phyloP scores from a whole-genome alignment of 2,888 invertebrate species.

The Meiosimyza decipiens region DNA sequence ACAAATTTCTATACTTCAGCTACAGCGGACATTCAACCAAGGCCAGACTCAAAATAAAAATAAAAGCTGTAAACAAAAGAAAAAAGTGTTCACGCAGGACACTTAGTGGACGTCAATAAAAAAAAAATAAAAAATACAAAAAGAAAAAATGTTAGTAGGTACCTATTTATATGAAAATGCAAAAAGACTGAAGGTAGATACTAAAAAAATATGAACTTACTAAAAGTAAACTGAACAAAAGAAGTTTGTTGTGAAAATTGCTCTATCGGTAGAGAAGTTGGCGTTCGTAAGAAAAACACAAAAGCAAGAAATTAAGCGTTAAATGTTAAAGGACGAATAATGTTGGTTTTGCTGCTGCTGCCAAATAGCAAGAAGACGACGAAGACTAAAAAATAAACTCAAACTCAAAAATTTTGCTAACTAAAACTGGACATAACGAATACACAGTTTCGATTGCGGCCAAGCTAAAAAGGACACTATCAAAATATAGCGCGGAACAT shows the following conservation, averaged over 20 bases:
- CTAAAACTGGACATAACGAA: slow-evolving; percentile 22
- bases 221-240: slow-evolving; percentile 18
- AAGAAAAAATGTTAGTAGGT: neutral
- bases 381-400: neutral
- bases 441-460: slow-evolving; percentile 25
- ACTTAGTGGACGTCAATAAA: neutral
- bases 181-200: slow-evolving; percentile 32
- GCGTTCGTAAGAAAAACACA: neutral
- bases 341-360: neutral
- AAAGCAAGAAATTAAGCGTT: slow-evolving; percentile 17
- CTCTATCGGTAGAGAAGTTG: neutral
- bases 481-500: slow-evolving; percentile 25
- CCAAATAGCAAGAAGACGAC: neutral
- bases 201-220: neutral
- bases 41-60: neutral
- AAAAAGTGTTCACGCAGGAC: slow-evolving; percentile 11
- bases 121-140: neutral
- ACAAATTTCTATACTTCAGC: neutral
- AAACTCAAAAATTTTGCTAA: neutral
- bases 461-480: slow-evolving; percentile 36
- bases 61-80: neutral
- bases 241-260: neutral
- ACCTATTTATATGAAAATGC: neutral
- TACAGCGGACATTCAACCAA: neutral
- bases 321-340: slow-evolving; percentile 22